These are phyloP conservation scores for Muscicapa striata DNA, from an alignment of 2,797 vertebrate genomes.

Conservation along the genomic window DNA sequence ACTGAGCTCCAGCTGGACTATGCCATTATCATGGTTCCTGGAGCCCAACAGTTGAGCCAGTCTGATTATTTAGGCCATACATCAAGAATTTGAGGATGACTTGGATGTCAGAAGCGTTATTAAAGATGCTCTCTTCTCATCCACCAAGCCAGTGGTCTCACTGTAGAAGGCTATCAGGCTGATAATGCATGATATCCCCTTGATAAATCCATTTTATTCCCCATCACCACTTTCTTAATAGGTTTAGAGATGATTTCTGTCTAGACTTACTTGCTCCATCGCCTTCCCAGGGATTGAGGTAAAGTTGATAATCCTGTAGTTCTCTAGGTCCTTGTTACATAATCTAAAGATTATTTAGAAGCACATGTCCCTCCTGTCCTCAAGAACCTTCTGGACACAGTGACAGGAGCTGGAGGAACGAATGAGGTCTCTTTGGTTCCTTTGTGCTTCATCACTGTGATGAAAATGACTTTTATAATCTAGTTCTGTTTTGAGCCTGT, in stretches of 20 bases:
- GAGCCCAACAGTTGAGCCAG: neutral
- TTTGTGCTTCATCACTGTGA: neutral
- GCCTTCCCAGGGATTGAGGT: neutral
- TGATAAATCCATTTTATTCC: neutral
- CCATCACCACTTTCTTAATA: neutral
- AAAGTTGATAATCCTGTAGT: neutral
- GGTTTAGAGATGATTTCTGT: neutral
- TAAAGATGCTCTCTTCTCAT: neutral
- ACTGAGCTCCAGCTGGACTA: neutral
- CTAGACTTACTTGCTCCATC: neutral
- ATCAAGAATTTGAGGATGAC: neutral
- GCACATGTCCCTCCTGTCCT: neutral
- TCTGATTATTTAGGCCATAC: neutral
- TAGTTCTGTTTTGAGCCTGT: neutral
- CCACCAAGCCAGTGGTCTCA: neutral
- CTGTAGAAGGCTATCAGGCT: neutral
- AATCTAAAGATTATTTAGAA: neutral
- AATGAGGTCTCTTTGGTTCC: neutral
- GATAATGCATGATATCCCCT: neutral
- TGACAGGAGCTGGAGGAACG: neutral
- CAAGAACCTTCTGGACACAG: neutral
- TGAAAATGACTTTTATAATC: neutral
- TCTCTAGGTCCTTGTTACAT: neutral
- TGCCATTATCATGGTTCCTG: neutral
- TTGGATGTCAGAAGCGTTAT: neutral